Evolutionary conservation across 2,113 vertebrate genomes (phyloP).

Genomic region (Chamaea fasciata): DNA sequence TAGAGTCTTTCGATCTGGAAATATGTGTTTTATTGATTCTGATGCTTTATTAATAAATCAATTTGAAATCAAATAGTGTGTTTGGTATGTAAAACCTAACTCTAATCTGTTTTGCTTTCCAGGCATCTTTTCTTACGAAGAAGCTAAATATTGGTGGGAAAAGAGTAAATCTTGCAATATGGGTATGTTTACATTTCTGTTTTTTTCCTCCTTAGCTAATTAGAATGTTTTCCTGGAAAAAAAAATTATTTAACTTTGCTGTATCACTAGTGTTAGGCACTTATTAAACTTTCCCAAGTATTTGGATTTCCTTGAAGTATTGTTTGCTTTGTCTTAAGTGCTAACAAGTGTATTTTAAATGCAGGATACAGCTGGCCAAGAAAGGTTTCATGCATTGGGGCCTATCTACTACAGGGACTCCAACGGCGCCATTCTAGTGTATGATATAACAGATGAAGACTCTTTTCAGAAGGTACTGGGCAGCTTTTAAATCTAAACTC

Average conservation of each 20-base stretch:
- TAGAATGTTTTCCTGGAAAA: background rate
- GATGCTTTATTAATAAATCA: background rate
- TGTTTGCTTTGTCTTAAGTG: background rate
- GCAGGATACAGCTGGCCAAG: constrained; percentile 98
- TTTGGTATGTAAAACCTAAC: background rate
- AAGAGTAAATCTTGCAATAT: constrained; percentile 95
- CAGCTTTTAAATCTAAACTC: background rate
- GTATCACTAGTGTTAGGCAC: background rate
- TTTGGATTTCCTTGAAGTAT: background rate
- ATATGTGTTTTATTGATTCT: background rate
- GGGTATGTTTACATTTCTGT: constrained; percentile 70
- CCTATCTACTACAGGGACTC: constrained; percentile 99
- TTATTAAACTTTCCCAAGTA: background rate
- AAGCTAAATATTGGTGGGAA: constrained; percentile 98
- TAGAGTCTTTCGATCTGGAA: background rate
- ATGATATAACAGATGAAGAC: constrained; percentile 98
- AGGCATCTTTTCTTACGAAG: constrained; percentile 98
- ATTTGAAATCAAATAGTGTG: background rate
- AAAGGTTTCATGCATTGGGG: constrained; percentile 94
- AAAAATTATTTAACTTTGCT: background rate
- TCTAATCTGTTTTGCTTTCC: constrained; percentile 43
- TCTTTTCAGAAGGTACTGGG: constrained; percentile 93
- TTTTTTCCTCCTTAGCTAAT: background rate
- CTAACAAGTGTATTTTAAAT: constrained; percentile 22
- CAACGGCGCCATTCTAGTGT: constrained; percentile 96